Percentiles rank a stretch among this genome's conserved stretches.
phyloP scores from a whole-genome alignment of 2,888 invertebrate species.

The Phalera bucephala region DNA sequence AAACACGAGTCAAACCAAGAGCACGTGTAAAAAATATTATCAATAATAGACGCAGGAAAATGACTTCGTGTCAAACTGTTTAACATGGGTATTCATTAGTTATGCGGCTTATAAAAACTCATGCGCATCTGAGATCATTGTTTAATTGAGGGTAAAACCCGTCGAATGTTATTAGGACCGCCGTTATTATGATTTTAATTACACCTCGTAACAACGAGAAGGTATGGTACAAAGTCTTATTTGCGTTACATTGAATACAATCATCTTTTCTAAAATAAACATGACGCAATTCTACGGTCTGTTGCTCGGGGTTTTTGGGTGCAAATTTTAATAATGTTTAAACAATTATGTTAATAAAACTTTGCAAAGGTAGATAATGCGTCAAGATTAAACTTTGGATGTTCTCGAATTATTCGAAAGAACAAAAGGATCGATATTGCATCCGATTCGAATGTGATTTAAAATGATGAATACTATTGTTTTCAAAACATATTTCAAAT shows the following conservation, averaged over 20 bases:
- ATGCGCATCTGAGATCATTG: constrained; percentile 39
- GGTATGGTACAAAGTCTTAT: too few relatives aligned
- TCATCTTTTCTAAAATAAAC: constrained; percentile 10
- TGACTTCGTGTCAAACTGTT: constrained; percentile 21
- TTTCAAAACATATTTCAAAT: too few relatives aligned
- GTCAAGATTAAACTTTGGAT: background rate
- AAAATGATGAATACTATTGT: background rate
- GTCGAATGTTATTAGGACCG: constrained; percentile 11
- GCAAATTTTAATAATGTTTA: background rate
- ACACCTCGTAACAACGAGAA: background rate
- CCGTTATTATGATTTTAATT: constrained; percentile 33
- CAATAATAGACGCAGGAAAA: constrained; percentile 9
- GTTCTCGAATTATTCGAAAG: background rate
- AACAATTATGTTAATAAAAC: background rate
- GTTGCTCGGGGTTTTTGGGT: background rate
- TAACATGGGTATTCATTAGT: constrained; percentile 18
- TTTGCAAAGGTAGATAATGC: background rate
- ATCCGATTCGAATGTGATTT: background rate
- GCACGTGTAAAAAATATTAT: constrained; percentile 8
- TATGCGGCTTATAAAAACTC: constrained; percentile 21
- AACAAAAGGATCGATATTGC: background rate
- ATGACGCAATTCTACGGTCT: constrained; percentile 3
- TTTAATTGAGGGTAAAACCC: constrained; percentile 42
- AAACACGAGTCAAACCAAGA: background rate
- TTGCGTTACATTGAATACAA: background rate